Conservation (phyloP, 2,113 vertebrate genomes). For the Silurus meridionalis region DNA sequence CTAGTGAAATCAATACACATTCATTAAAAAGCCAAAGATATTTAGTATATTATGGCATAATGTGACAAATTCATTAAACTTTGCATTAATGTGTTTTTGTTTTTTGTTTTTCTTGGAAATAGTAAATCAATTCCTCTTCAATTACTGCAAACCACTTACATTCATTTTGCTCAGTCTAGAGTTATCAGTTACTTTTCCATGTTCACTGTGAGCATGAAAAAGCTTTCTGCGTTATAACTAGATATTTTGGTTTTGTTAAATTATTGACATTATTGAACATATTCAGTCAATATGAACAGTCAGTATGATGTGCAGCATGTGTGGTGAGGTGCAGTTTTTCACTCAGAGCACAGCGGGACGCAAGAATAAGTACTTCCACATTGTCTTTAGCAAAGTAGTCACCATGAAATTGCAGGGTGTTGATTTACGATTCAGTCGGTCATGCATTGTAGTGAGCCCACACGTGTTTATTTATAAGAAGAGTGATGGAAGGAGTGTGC, state of each 20-base stretch:
- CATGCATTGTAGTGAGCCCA: constrained; percentile 33
- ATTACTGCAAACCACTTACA: constrained; percentile 63
- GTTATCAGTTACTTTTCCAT: constrained; percentile 31
- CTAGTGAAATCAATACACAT: constrained; percentile 33
- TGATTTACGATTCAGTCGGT: constrained; percentile 42
- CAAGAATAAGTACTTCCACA: constrained; percentile 33
- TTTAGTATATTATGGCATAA: constrained; percentile 47
- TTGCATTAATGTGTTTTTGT: constrained; percentile 44
- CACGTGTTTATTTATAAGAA: constrained; percentile 45
- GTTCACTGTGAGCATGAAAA: neutral
- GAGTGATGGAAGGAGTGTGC: neutral
- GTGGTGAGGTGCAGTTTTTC: constrained; percentile 1
- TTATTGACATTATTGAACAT: neutral
- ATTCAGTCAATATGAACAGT: neutral
- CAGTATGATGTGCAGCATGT: neutral
- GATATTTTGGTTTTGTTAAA: neutral
- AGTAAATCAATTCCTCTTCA: constrained; percentile 58
- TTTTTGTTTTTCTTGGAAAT: neutral
- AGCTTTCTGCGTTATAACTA: neutral
- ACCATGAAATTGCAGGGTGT: constrained; percentile 20
- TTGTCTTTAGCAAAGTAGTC: constrained; percentile 1
- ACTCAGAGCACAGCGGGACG: neutral
- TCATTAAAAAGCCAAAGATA: constrained; percentile 47
- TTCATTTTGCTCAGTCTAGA: constrained; percentile 57
- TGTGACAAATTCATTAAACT: constrained; percentile 57